Evolutionary conservation across 37 sponge, comb jelly and placozoan species (phyloP).

Genomic region (Chondrosia reniformis): DNA sequence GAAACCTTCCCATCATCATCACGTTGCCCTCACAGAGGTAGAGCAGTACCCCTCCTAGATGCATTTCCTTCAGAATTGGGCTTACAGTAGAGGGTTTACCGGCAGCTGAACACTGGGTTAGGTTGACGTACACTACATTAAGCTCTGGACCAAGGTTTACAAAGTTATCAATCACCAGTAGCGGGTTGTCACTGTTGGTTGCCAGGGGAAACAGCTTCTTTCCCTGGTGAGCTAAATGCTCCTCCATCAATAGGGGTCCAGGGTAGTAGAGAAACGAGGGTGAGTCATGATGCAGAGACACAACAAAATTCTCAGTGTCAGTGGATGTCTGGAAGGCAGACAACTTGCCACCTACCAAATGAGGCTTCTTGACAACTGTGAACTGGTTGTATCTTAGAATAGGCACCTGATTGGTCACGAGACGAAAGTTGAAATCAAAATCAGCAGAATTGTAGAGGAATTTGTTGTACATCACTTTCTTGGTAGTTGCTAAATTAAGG

Average conservation of each 20-base stretch:
- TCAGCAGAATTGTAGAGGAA: conserved; percentile 52
- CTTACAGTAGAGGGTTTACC: not conserved
- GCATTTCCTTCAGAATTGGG: conserved; percentile 9
- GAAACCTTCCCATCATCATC: conserved; percentile 18
- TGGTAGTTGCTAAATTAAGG: conserved; percentile 44
- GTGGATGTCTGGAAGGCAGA: conserved; percentile 20
- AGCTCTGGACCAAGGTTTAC: conserved; percentile 69
- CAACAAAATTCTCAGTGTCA: conserved; percentile 24
- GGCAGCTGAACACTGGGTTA: not conserved
- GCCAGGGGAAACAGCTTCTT: conserved; percentile 63
- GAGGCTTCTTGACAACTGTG: conserved; percentile 56
- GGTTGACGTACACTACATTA: conserved; percentile 35
- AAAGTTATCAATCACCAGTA: conserved; percentile 71
- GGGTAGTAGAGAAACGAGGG: conserved; percentile 57
- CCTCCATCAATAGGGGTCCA: conserved; percentile 76
- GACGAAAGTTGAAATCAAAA: conserved; percentile 61
- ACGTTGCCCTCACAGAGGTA: conserved; percentile 77
- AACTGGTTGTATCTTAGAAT: conserved; percentile 36
- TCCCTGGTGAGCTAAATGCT: conserved; percentile 51
- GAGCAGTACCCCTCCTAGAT: conserved; percentile 80
- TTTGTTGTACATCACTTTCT: conserved; percentile 36
- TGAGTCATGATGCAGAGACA: conserved; percentile 68
- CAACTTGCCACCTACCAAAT: conserved; percentile 36
- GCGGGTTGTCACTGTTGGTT: conserved; percentile 36
- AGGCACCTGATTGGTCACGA: conserved; percentile 18